phyloP scores from a whole-genome alignment of 2,888 invertebrate species.

The Campoletis raptor region DNA sequence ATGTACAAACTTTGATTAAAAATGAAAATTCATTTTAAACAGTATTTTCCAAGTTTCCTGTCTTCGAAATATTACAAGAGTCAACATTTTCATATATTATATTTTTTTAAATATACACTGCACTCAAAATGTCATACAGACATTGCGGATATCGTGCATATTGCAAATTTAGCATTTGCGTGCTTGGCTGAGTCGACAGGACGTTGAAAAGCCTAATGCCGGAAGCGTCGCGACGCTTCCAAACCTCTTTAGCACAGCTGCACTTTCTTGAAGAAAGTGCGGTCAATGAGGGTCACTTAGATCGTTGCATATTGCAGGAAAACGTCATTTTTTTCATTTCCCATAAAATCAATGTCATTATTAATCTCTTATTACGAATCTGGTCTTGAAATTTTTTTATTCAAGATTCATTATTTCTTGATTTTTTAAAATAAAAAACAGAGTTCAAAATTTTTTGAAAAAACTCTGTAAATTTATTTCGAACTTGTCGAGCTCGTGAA shows the following conservation, averaged over 20 bases:
- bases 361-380: too few relatives aligned
- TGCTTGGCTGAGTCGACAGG: slow-evolving; percentile 37
- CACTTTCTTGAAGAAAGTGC: neutral
- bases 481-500: too few relatives aligned
- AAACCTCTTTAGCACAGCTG: slow-evolving; percentile 59
- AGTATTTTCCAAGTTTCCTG: neutral
- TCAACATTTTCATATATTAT: neutral
- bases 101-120: neutral
- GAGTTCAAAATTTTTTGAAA: too few relatives aligned
- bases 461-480: too few relatives aligned
- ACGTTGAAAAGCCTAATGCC: slow-evolving; percentile 58
- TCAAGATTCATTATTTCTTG: too few relatives aligned
- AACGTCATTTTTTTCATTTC: neutral
- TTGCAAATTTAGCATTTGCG: slow-evolving; percentile 30
- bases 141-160: slow-evolving; percentile 7
- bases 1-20: neutral
- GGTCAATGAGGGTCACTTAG: slow-evolving; percentile 19
- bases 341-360: too few relatives aligned
- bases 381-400: too few relatives aligned
- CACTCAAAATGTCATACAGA: neutral
- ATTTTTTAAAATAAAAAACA: too few relatives aligned
- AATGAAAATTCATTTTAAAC: neutral
- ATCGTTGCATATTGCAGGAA: neutral
- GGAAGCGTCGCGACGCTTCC: slow-evolving; percentile 60
- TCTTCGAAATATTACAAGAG: neutral